A percentile compares a stretch with the other conserved stretches of the same genome.
Conservation (phyloP, 1,140 invertebrate species). For the Matsumurasca onukii region DNA sequence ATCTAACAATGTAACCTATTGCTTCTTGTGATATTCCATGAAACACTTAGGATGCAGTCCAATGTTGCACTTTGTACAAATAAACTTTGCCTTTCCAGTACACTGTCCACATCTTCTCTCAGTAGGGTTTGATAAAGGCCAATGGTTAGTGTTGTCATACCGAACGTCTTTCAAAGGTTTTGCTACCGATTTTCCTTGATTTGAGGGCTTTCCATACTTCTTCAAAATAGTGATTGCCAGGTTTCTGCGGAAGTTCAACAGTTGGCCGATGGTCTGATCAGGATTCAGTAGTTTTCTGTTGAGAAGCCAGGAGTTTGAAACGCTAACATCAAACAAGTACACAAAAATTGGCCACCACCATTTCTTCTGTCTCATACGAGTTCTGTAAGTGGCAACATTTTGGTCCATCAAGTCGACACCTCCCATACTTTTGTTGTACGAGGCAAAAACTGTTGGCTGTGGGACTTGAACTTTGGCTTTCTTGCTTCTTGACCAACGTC, state of each 20-base stretch:
- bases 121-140: neutral
- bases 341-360: constrained; percentile 37
- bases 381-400: constrained; percentile 31
- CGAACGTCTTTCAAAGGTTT: neutral
- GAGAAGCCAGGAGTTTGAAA: constrained; percentile 10
- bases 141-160: neutral
- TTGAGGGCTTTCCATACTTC: constrained; percentile 6
- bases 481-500: neutral
- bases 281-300: constrained; percentile 7
- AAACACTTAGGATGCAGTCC: constrained; percentile 18
- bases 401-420: constrained; percentile 37
- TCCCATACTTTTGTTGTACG: constrained; percentile 39
- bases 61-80: constrained; percentile 2
- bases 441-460: constrained; percentile 11
- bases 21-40: neutral
- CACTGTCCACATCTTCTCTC: neutral
- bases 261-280: neutral
- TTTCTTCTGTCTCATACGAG: constrained; percentile 35
- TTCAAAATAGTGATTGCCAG: neutral
- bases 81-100: constrained; percentile 11
- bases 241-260: neutral
- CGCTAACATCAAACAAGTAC: constrained; percentile 28
- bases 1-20: neutral
- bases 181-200: constrained; percentile 4
- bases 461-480: constrained; percentile 15